These are phyloP conservation scores for Damaliscus lunatus DNA, from an alignment of 2,113 vertebrate species.

Conservation along the genomic window DNA sequence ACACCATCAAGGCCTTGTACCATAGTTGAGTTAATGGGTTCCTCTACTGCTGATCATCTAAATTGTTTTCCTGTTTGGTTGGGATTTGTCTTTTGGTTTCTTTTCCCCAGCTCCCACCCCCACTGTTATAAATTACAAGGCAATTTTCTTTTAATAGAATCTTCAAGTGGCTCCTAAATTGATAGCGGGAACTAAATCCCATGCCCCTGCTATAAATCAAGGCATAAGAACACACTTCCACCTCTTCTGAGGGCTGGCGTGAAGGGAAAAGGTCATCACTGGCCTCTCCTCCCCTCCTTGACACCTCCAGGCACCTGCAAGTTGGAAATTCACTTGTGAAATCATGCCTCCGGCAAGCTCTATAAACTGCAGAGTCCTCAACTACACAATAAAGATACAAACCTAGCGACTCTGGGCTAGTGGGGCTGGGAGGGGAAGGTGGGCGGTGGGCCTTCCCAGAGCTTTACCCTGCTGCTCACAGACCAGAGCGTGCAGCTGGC, in stretches of 20 bases:
- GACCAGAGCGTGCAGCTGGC: not conserved
- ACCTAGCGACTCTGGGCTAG: not conserved
- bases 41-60: not conserved
- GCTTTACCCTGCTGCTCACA: not conserved
- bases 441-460: not conserved
- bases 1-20: not conserved
- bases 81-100: not conserved
- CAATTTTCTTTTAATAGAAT: not conserved
- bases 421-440: not conserved
- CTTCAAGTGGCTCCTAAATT: constrained; percentile 38
- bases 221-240: constrained; percentile 5
- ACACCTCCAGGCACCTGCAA: constrained; percentile 67
- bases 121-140: not conserved
- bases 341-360: constrained; percentile 33
- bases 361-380: not conserved
- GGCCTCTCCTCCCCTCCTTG: constrained; percentile 19
- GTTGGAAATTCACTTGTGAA: constrained; percentile 51
- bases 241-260: not conserved
- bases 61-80: not conserved
- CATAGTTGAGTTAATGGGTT: not conserved
- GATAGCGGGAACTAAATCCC: constrained; percentile 20
- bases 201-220: constrained; percentile 48
- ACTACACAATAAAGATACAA: not conserved
- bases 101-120: not conserved
- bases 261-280: constrained; percentile 44